Conservation (phyloP, 92 coral and sea anemone genomes). For the Epizoanthus illoricatus region DNA sequence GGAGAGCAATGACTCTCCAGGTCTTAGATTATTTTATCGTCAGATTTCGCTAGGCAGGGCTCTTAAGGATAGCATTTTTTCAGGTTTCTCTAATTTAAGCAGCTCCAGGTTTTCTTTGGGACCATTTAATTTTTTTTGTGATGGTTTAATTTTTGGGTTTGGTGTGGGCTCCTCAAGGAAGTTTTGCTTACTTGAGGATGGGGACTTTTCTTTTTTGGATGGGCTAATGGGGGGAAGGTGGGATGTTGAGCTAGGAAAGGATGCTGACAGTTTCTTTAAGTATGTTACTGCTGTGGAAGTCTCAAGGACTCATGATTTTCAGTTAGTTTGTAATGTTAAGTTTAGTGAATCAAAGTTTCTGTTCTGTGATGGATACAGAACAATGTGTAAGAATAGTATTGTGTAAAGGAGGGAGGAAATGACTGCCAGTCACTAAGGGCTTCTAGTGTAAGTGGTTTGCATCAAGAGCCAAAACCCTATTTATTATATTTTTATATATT, state of each 20-base stretch:
- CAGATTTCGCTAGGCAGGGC: slow-evolving; percentile 32
- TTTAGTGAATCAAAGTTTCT: slow-evolving; percentile 41
- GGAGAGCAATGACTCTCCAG: slow-evolving; percentile 38
- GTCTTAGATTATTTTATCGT: slow-evolving; percentile 36
- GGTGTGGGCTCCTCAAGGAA: slow-evolving; percentile 11
- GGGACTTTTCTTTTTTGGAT: slow-evolving; percentile 37
- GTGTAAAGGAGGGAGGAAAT: slow-evolving; percentile 30
- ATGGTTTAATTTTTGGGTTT: slow-evolving; percentile 37
- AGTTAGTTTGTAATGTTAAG: slow-evolving; percentile 33
- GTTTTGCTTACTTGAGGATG: slow-evolving; percentile 40
- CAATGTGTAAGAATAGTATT: slow-evolving; percentile 15
- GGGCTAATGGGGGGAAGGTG: slow-evolving; percentile 41
- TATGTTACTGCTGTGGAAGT: slow-evolving; percentile 28
- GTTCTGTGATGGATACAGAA: slow-evolving; percentile 38
- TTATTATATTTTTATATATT: too few relatives aligned
- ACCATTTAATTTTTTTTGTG: slow-evolving; percentile 41
- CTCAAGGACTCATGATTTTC: slow-evolving; percentile 3
- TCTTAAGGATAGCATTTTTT: slow-evolving; percentile 22
- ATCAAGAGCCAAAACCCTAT: too few relatives aligned
- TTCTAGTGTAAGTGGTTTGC: background rate
- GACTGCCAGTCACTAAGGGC: background rate
- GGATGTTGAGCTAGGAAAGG: slow-evolving; percentile 39
- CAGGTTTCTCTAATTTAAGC: slow-evolving; percentile 42
- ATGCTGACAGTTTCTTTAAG: slow-evolving; percentile 31
- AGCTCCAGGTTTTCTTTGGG: slow-evolving; percentile 37